Percentiles rank a stretch among this genome's conserved stretches.
These are phyloP conservation scores for Hirtodrosophila alboralis DNA, from an alignment of 2,888 invertebrate genomes.

Conservation along the genomic window DNA sequence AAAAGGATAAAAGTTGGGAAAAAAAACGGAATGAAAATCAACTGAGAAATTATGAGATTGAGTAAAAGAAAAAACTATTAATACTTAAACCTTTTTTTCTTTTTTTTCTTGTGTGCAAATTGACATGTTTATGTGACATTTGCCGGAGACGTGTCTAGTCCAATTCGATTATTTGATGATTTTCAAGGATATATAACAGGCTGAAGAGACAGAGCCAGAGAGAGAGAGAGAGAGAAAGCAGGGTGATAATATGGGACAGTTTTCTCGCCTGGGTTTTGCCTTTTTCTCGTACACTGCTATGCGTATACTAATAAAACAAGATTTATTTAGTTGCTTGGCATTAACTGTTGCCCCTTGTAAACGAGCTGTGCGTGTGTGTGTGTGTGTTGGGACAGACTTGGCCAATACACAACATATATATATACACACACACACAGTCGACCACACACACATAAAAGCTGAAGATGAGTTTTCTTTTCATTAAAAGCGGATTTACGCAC, in stretches of 20 bases:
- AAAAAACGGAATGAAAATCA: too few relatives aligned
- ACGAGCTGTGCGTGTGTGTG: conserved; percentile 34
- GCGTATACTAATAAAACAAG: conserved; percentile 71
- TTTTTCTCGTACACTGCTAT: too few relatives aligned
- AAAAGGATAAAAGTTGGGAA: conserved; percentile 1
- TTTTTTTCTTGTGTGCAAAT: too few relatives aligned
- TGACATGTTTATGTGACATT: conserved; percentile 71
- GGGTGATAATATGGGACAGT: too few relatives aligned
- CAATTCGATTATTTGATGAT: conserved; percentile 77
- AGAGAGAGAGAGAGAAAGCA: too few relatives aligned
- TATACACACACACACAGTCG: conserved; percentile 21
- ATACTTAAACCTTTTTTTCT: conserved; percentile 56
- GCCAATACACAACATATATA: neutral
- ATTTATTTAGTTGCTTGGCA: conserved; percentile 77
- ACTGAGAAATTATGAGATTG: too few relatives aligned
- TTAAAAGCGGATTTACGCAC: conserved; percentile 78
- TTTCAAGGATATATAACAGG: conserved; percentile 33
- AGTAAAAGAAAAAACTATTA: too few relatives aligned
- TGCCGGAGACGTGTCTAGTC: conserved; percentile 46
- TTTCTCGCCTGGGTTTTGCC: too few relatives aligned
- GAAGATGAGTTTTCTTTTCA: conserved; percentile 78
- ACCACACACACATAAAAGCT: conserved; percentile 58
- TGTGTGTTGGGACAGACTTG: conserved; percentile 23
- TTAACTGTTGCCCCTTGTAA: conserved; percentile 79
- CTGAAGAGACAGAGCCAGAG: neutral